Evolutionary conservation across 2,113 vertebrate species (phyloP), one percentile per base, ranked within the genome.

Genomic region (Trogon melanurus): DNA sequence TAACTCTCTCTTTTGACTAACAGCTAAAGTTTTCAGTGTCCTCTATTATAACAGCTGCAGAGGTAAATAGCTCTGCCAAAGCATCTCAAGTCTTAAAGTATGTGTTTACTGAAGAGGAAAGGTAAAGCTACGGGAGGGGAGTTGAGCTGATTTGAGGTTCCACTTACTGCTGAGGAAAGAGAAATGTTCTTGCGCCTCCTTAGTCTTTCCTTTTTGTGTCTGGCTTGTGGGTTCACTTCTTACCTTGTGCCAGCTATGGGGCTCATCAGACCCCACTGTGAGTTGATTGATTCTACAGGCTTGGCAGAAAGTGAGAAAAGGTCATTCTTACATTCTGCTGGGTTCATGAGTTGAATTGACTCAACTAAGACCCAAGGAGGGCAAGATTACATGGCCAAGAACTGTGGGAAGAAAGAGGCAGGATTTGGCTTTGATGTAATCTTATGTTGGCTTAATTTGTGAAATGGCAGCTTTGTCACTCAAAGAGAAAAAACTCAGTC

Each of bases 321-420:
- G 15, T 56, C 17, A 2, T 51, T 41, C 41, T 41, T 36, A 11
- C 27, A 19, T 81, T 41, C 30, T 74, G 9, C 25, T 27, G 14
- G 12, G 4, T 69, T 83, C n/a, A 17, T 0, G 2, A 50, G 30
- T 17, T 54, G 27, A 44, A 32, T 73, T 0, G 0, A 36, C 21
- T 76, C 56, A 58, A 1, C 11, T 50, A 19, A 54, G 5, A 26
- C 7, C 7, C 12, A 58, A 1, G 3, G 30, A 70, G 29, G n/a
- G 15, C 15, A 54, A 41, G 51, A 44, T 66, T 88, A 34, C 13
- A 1, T 34, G 53, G 11, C 14, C 29, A 21, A 22, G 30, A 22
- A 38, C 61, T 50, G 26, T 13, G 73, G 71, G 45, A 79, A 82
- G 66, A 61, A 44, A 66, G 11, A 41, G 17, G 16, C 11, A 45